Conservation (phyloP, 2,797 vertebrate species). For the Pangasius djambal region DNA sequence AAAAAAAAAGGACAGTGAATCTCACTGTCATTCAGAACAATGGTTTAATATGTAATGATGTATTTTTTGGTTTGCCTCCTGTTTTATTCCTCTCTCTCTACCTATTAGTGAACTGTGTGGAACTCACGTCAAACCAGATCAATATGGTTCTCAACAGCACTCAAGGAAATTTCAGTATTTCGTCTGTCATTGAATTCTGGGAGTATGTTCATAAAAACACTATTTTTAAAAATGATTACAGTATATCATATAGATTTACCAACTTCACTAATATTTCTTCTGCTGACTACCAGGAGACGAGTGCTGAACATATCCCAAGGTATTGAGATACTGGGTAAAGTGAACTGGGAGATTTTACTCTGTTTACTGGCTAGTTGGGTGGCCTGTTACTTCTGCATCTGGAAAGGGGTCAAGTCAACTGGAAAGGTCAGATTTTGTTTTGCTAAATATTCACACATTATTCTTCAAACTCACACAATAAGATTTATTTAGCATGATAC, state of each 20-base stretch:
- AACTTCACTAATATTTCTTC: neutral
- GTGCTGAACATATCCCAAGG: neutral
- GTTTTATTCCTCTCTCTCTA: conserved; percentile 12
- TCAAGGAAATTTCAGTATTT: conserved; percentile 16
- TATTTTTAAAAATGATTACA: neutral
- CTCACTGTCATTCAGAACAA: neutral
- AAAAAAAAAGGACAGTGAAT: neutral
- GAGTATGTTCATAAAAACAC: neutral
- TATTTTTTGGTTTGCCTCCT: neutral
- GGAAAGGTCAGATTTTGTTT: conserved; percentile 10
- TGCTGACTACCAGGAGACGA: neutral
- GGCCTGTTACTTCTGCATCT: conserved; percentile 9
- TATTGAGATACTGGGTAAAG: neutral
- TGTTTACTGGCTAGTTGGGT: conserved; percentile 21
- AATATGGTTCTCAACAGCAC: neutral
- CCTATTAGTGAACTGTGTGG: conserved; percentile 13
- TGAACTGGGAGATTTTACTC: conserved; percentile 19
- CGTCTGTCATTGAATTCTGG: conserved; percentile 24
- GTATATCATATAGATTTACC: neutral
- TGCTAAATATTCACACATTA: neutral
- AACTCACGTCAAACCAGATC: conserved; percentile 4
- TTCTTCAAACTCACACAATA: neutral
- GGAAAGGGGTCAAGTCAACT: conserved; percentile 33
- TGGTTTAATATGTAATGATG: neutral
- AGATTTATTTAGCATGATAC: neutral